These are phyloP conservation scores for Scaptomyza tumidula DNA, from an alignment of 2,888 invertebrate species.

Conservation along the genomic window DNA sequence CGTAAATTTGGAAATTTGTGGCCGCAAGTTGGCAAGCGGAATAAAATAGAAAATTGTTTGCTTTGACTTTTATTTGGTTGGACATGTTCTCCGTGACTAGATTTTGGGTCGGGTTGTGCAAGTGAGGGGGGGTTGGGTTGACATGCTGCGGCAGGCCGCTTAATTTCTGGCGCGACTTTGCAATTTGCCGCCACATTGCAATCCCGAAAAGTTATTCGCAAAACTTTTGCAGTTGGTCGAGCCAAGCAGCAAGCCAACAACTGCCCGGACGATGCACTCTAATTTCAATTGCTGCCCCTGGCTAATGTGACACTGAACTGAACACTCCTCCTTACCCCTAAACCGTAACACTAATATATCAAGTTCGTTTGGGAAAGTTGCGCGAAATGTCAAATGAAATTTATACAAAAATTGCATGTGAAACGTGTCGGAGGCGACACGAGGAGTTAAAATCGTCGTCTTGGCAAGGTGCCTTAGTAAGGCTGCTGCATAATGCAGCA, in stretches of 20 bases:
- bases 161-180: conserved; percentile 71
- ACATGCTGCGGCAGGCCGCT: conserved; percentile 68
- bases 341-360: not conserved
- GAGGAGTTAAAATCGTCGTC: not conserved
- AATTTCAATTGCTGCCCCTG: conserved; percentile 70
- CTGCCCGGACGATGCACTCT: conserved; percentile 51
- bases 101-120: not conserved
- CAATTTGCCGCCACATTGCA: conserved; percentile 80
- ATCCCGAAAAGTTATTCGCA: conserved; percentile 68
- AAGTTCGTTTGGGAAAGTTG: conserved; percentile 65
- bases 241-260: conserved; percentile 35
- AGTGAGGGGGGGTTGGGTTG: not conserved
- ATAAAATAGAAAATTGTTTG: conserved; percentile 73
- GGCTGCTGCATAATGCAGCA: conserved; percentile 26
- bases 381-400: conserved; percentile 48
- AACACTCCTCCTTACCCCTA: not conserved
- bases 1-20: conserved; percentile 64
- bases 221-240: conserved; percentile 42
- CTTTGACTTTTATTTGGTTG: conserved; percentile 65
- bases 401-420: conserved; percentile 74
- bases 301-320: conserved; percentile 60
- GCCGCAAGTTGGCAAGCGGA: conserved; percentile 65
- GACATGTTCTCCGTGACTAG: conserved; percentile 49
- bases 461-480: conserved; percentile 14
- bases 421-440: conserved; percentile 50